These are phyloP conservation scores for Archocentrus centrarchus DNA, from an alignment of 2,113 vertebrate species.

Conservation along the genomic window DNA sequence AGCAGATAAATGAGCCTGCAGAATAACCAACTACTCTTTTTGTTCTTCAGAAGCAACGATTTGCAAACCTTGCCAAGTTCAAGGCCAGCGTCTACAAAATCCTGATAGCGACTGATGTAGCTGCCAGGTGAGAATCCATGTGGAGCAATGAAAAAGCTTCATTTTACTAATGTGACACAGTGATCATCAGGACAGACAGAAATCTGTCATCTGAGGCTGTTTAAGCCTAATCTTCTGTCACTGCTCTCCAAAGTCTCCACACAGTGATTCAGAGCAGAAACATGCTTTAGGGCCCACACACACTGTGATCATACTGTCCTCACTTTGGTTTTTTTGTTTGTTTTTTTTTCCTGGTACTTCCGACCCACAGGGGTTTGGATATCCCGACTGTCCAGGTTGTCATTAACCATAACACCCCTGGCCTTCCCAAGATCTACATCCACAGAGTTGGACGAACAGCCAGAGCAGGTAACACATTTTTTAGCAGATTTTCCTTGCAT, in stretches of 20 bases:
- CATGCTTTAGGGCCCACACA: background rate
- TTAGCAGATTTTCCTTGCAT: background rate
- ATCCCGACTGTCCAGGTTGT: slow-evolving; percentile 95
- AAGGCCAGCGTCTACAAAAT: slow-evolving; percentile 96
- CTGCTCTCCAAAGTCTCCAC: background rate
- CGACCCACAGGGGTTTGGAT: slow-evolving; percentile 88
- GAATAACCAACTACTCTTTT: background rate
- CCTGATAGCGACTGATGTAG: slow-evolving; percentile 94
- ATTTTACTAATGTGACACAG: background rate
- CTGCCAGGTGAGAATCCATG: slow-evolving; percentile 83
- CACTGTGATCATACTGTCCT: background rate
- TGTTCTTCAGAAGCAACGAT: slow-evolving; percentile 87
- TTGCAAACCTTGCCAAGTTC: slow-evolving; percentile 93
- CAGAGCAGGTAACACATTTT: slow-evolving; percentile 85
- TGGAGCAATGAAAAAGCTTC: background rate
- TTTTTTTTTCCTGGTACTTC: background rate
- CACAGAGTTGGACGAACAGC: slow-evolving; percentile 94
- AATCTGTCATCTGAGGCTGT: background rate
- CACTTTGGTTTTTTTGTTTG: background rate
- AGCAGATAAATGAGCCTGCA: background rate
- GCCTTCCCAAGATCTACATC: slow-evolving; percentile 94
- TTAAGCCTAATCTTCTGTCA: background rate
- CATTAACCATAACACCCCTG: slow-evolving; percentile 96
- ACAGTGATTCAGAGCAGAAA: background rate
- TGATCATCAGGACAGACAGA: background rate